A percentile compares a stretch with the other conserved stretches of the same genome.
These are phyloP conservation scores for Alethe diademata DNA, from an alignment of 2,113 vertebrate genomes.

Conservation along the genomic window DNA sequence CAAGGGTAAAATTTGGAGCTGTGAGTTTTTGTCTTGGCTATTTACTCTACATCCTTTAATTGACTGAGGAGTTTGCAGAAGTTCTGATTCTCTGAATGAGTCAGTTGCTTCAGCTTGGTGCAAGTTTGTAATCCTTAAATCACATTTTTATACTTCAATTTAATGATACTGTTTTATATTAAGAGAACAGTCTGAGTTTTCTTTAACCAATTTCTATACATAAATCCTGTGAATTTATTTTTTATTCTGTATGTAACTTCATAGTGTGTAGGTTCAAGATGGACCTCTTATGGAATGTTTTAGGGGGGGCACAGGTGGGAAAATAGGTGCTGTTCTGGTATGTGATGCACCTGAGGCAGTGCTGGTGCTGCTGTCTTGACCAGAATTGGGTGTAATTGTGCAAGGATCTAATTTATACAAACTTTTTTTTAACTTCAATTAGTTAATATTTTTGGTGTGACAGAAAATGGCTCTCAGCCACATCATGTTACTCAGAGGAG, in stretches of 20 bases:
- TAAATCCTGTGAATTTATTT: neutral
- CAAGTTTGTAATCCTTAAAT: neutral
- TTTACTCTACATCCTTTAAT: neutral
- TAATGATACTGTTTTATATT: neutral
- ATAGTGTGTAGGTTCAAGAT: neutral
- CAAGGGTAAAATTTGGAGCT: neutral
- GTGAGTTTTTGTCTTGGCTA: neutral
- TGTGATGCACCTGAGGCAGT: neutral
- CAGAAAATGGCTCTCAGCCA: slow-evolving; percentile 63
- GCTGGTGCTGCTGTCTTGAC: neutral
- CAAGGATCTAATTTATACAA: neutral
- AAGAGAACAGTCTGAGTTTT: neutral
- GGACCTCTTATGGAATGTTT: neutral
- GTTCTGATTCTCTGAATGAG: neutral
- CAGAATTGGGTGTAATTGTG: slow-evolving; percentile 13
- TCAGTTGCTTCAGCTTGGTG: neutral
- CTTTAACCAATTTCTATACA: neutral
- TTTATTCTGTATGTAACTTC: neutral
- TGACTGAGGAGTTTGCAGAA: neutral
- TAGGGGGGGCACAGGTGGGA: neutral
- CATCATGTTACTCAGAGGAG: slow-evolving; percentile 62
- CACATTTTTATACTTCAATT: neutral
- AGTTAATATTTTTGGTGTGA: slow-evolving; percentile 71
- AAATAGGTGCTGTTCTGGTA: neutral
- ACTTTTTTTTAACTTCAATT: slow-evolving; percentile 36